Percentiles rank a stretch among this genome's conserved stretches.
phyloP scores from a whole-genome alignment of 2,797 vertebrate species.

The Phataginus tricuspis region DNA sequence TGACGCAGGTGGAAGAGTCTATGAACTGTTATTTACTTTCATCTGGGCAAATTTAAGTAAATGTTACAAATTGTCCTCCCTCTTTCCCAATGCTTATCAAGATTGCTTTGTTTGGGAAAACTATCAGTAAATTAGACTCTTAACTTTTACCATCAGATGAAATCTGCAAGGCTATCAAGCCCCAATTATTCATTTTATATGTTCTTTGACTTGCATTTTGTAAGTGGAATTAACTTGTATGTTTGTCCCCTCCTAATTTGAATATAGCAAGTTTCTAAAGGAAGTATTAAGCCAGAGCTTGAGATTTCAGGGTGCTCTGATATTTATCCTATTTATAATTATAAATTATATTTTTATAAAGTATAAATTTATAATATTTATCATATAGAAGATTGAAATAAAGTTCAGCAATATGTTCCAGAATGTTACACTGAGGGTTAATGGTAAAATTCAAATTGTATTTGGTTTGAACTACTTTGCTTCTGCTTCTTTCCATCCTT shows the following conservation, averaged over 20 bases:
- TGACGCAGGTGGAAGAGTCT: not conserved
- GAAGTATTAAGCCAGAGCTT: not conserved
- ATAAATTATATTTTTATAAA: too few species aligned
- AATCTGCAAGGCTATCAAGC: not conserved
- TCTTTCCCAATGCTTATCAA: not conserved
- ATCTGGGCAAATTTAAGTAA: constrained; percentile 10
- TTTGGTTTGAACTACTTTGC: not conserved
- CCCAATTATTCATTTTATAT: not conserved
- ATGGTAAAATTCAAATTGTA: not conserved
- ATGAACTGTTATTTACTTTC: constrained; percentile 42
- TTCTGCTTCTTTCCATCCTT: not conserved
- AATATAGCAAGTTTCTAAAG: not conserved
- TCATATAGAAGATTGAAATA: not conserved
- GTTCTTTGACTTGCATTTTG: not conserved
- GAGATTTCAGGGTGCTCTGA: not conserved
- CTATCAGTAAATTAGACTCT: not conserved
- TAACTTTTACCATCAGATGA: not conserved
- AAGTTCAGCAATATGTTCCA: not conserved
- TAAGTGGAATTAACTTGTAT: not conserved
- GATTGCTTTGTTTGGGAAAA: not conserved
- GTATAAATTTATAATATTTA: not conserved
- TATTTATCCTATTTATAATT: too few species aligned
- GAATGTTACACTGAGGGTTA: not conserved
- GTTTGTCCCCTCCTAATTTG: not conserved
- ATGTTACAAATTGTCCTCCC: not conserved